Conservation (phyloP, 2,888 invertebrate species). For the Eupithecia subumbrata region DNA sequence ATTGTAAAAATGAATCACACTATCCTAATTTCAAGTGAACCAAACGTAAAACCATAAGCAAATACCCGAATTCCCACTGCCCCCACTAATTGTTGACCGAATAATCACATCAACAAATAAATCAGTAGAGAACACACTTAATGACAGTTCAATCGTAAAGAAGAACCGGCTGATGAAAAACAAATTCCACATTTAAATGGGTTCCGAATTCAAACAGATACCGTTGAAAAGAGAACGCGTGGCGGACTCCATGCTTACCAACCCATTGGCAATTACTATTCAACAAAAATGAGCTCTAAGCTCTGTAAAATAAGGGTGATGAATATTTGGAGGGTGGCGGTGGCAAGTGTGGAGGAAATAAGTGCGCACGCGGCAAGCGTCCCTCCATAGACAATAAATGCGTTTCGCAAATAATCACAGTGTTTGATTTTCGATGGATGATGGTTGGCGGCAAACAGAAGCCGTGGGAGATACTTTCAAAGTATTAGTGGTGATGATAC, state of each 20-base stretch:
- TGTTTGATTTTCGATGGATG: conserved; percentile 82
- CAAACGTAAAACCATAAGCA: conserved; percentile 57
- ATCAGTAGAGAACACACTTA: conserved; percentile 70
- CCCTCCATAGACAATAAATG: conserved; percentile 79
- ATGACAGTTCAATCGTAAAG: conserved; percentile 75
- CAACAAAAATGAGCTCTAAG: conserved; percentile 40
- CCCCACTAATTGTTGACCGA: conserved; percentile 59
- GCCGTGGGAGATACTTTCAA: conserved; percentile 66
- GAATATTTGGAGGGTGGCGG: conserved; percentile 11
- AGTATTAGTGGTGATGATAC: conserved; percentile 22
- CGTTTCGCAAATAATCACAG: conserved; percentile 82
- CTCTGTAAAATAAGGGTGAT: neutral
- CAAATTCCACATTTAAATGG: conserved; percentile 76
- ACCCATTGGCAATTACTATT: conserved; percentile 21
- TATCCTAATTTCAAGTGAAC: conserved; percentile 49
- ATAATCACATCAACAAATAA: conserved; percentile 74
- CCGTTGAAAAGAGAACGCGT: conserved; percentile 79
- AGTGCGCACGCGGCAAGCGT: conserved; percentile 70
- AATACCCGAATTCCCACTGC: conserved; percentile 63
- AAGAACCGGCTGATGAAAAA: conserved; percentile 77
- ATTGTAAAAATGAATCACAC: conserved; percentile 7
- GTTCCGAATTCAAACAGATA: conserved; percentile 81
- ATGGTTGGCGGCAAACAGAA: conserved; percentile 73
- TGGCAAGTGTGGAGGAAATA: conserved; percentile 36
- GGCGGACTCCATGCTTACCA: conserved; percentile 59